phyloP scores from a whole-genome alignment of 1,140 invertebrate species.

The Sipha flava region DNA sequence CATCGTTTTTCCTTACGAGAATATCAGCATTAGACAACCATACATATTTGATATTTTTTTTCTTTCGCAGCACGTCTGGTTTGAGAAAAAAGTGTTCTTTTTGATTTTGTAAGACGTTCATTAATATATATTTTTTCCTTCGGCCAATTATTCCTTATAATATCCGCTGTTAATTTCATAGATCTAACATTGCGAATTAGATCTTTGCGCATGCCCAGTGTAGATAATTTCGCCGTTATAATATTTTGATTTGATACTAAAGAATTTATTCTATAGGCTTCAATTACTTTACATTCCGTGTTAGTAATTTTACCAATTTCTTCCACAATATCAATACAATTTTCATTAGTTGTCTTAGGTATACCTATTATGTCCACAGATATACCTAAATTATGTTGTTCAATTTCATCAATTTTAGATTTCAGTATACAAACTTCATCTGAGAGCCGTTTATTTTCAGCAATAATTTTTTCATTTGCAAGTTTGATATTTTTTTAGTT shows the following conservation, averaged over 20 bases:
- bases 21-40: neutral
- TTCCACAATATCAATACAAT: neutral
- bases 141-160: neutral
- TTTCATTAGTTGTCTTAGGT: neutral
- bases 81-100: neutral
- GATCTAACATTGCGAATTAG: neutral
- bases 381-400: neutral
- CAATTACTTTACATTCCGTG: too few relatives aligned
- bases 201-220: neutral
- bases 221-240: neutral
- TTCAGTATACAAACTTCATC: neutral
- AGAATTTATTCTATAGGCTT: too few relatives aligned
- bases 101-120: neutral
- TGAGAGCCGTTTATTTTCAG: neutral
- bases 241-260: neutral
- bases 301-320: neutral
- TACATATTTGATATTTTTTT: neutral
- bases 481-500: neutral
- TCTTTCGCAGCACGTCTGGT: neutral
- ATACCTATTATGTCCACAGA: neutral
- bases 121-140: neutral
- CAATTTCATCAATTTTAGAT: neutral
- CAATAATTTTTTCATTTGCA: neutral
- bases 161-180: neutral
- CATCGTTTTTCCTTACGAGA: neutral